Evolutionary conservation across 2,113 vertebrate species (phyloP), one percentile per base, ranked within the genome.

Genomic region (Eulacestoma nigropectus): DNA sequence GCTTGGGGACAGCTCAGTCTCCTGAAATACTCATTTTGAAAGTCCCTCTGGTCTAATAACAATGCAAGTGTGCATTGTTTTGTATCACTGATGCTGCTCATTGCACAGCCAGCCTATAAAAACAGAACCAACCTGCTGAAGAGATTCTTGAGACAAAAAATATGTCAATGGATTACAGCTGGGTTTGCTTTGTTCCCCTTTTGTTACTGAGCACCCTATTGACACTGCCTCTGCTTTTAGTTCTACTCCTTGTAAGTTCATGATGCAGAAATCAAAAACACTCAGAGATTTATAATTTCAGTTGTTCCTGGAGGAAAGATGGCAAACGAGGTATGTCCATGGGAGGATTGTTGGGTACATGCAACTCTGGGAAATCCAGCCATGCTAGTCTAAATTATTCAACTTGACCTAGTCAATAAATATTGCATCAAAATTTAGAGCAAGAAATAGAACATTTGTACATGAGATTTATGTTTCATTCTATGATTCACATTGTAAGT

Each of bases 401-500:
- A 90, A 94, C 69, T 91, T 93, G 68, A 90, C 92, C 96, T 87
- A 87, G 63, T 96, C 84, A 87, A 93, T 97, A 96, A 97, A 98
- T 97, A 97, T 72, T 97, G 88, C 77, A 96, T 42, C 83, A 72
- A 95, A 84, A 94, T 72, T 94, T 77, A 93, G 92, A 95, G 60
- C 16, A 91, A 91, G 96, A 88, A 97, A 95, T 68, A 91, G 69
- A 90, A 95, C 97, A 27, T 92, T 97, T 97, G 96, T 97, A 94
- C 80, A 76, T 90, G 89, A 97, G 94, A 97, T 96, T 96, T 97
- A 97, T 97, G 89, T 94, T 97, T 97, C 78, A 89, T 68, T 95
- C 91, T 87, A 67, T 44, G 60, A 97, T 92, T 95, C 78, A 87
- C 44, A 94, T 86, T 74, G 63, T 80, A 97, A 98, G 95, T 94